Evolutionary conservation across 2,888 invertebrate species (phyloP).

Genomic region (Tachina fera): DNA sequence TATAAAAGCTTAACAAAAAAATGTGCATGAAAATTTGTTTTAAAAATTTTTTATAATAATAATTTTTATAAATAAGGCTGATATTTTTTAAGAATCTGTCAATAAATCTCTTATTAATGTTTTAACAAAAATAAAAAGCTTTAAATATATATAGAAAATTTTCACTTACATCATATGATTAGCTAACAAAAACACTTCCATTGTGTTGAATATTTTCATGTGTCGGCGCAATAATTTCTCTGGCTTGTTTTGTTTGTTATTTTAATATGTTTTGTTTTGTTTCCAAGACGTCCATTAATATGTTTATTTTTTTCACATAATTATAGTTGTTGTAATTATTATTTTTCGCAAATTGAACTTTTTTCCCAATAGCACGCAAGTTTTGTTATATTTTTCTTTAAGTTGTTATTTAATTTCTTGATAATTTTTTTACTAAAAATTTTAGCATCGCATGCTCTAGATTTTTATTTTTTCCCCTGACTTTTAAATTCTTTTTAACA

Average conservation of each 20-base stretch:
- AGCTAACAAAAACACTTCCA: constrained; percentile 77
- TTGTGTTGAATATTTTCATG: constrained; percentile 76
- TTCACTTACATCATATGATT: constrained; percentile 77
- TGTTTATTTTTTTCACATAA: neutral
- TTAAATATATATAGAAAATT: neutral
- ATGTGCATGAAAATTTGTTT: too few species aligned
- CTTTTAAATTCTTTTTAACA: constrained; percentile 10
- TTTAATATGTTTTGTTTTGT: neutral
- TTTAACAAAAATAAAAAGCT: neutral
- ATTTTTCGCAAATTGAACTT: constrained; percentile 20
- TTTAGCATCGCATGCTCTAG: constrained; percentile 36
- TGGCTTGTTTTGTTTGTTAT: constrained; percentile 6
- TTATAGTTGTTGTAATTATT: constrained; percentile 17
- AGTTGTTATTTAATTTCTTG: neutral
- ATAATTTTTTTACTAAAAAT: neutral
- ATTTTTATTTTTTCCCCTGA: constrained; percentile 14
- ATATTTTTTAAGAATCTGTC: too few species aligned
- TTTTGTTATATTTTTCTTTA: neutral
- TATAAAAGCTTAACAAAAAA: too few species aligned
- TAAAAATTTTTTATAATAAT: too few species aligned
- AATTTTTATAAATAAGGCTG: too few species aligned
- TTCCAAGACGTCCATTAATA: neutral
- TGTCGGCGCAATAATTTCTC: constrained; percentile 53
- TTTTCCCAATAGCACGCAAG: constrained; percentile 40
- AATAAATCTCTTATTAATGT: too few species aligned